Evolutionary conservation across 2,888 invertebrate genomes (phyloP).

Genomic region (Antitype chi): DNA sequence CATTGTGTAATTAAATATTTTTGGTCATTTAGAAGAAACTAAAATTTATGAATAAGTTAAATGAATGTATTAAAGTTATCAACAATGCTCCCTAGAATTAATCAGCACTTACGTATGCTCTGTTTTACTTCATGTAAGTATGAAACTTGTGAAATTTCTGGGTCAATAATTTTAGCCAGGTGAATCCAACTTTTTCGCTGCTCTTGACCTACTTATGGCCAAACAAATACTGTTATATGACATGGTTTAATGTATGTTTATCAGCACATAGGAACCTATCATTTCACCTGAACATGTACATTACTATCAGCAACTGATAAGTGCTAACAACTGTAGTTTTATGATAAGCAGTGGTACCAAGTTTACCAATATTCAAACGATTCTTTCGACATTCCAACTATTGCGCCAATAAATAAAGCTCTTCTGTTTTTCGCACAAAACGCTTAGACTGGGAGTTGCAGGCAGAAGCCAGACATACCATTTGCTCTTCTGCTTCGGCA

Average conservation of each 20-base stretch:
- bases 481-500: background rate
- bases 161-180: background rate
- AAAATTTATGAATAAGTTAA: background rate
- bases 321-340: constrained; percentile 9
- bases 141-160: background rate
- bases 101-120: background rate
- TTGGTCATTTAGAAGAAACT: background rate
- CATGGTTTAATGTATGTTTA: constrained; percentile 15
- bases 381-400: background rate
- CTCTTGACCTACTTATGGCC: constrained; percentile 21
- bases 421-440: background rate
- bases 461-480: too few relatives aligned
- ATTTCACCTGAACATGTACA: constrained; percentile 24
- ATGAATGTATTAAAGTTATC: background rate
- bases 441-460: background rate
- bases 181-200: background rate
- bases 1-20: background rate
- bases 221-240: constrained; percentile 4
- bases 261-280: constrained; percentile 23
- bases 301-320: constrained; percentile 48
- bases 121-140: background rate
- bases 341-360: constrained; percentile 38
- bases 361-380: too few relatives aligned
- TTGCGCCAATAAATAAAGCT: background rate
- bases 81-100: background rate